Percentiles rank a stretch among this genome's conserved stretches.
These are phyloP conservation scores for Caenorhabditis virilis DNA, from an alignment of 2,888 invertebrate species.

Conservation along the genomic window DNA sequence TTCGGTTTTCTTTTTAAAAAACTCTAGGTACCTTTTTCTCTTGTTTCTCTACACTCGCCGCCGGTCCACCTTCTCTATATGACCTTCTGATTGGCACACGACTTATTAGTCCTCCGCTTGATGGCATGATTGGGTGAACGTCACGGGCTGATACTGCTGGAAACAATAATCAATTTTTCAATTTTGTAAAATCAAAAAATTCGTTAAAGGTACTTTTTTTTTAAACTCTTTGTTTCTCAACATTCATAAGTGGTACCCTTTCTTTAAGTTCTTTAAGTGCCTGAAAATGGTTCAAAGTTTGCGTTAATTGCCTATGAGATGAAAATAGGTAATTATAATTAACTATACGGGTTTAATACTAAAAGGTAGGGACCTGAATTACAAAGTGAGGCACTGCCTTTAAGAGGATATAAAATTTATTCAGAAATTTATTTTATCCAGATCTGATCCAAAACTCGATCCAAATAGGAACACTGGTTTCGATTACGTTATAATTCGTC, in stretches of 20 bases:
- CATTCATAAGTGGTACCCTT: background rate
- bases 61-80: conserved; percentile 40
- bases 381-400: no score
- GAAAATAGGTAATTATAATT: no score
- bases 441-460: no score
- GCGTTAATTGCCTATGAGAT: no score
- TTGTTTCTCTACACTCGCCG: conserved; percentile 40
- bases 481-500: no score
- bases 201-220: background rate
- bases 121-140: conserved; percentile 29
- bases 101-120: conserved; percentile 18
- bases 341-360: no score
- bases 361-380: no score
- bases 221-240: background rate
- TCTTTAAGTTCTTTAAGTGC: background rate
- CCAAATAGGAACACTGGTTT: no score
- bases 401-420: no score
- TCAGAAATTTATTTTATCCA: no score
- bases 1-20: background rate
- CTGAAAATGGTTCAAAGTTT: no score
- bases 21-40: conserved; percentile 42
- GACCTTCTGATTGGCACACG: conserved; percentile 39
- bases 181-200: background rate
- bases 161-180: no score
- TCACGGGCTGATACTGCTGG: conserved; percentile 41